Evolutionary conservation across 2,113 vertebrate genomes (phyloP).

Genomic region (Dasyprocta punctata): DNA sequence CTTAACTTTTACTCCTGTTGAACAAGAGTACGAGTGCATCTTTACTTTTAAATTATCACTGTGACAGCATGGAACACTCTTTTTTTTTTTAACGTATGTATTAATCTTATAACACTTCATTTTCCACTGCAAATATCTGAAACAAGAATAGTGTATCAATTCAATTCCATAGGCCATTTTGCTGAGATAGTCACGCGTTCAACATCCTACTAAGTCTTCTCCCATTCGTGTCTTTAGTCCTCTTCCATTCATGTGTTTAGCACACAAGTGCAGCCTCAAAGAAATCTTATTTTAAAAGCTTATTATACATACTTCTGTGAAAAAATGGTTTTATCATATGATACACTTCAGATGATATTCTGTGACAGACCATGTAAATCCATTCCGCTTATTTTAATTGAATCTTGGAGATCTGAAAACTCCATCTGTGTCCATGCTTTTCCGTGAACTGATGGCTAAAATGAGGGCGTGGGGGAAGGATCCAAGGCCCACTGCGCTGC

Average conservation of each 20-base stretch:
- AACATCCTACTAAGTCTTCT: background rate
- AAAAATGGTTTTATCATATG: background rate
- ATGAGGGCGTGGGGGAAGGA: background rate
- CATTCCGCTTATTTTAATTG: background rate
- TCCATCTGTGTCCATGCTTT: background rate
- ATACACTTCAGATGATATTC: background rate
- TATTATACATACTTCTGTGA: background rate
- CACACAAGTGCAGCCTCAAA: background rate
- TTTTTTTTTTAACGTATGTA: conserved; percentile 5
- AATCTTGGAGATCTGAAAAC: background rate
- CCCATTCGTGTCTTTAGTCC: background rate
- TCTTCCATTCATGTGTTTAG: background rate
- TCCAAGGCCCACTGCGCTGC: accelerated
- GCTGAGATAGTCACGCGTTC: background rate
- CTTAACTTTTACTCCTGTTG: background rate
- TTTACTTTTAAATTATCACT: background rate
- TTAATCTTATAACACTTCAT: background rate
- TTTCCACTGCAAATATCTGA: background rate
- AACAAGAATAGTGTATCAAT: background rate
- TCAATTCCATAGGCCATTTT: background rate
- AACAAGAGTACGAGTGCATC: background rate
- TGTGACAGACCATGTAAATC: background rate
- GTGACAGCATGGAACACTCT: background rate
- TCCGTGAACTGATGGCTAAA: background rate
- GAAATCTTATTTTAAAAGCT: background rate